Conservation (phyloP, 35 echinoderm and acorn worm genomes). For the Diadema setosum region DNA sequence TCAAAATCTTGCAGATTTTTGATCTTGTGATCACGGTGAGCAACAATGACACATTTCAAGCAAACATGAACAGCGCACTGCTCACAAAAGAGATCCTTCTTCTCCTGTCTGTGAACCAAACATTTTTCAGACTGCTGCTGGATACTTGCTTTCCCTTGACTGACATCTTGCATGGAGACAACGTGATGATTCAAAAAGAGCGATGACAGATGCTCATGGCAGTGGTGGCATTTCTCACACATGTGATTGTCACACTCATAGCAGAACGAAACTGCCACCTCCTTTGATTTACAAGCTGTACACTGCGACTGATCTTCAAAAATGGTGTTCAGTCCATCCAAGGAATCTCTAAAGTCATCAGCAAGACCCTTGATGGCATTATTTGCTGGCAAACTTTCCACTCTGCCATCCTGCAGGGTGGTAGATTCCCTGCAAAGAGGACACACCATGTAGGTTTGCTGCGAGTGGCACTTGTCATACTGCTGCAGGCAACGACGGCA, state of each 20-base stretch:
- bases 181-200: neutral
- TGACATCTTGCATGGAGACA: neutral
- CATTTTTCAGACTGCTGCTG: neutral
- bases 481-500: neutral
- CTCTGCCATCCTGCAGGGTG: neutral
- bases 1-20: neutral
- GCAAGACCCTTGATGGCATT: neutral
- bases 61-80: neutral
- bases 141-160: neutral
- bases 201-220: neutral
- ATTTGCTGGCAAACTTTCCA: neutral
- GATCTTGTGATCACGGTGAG: neutral
- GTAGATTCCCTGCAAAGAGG: neutral
- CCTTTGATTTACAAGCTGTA: neutral
- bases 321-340: neutral
- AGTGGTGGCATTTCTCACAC: neutral
- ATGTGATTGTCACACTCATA: neutral
- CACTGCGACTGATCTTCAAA: neutral
- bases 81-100: neutral
- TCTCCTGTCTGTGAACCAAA: neutral
- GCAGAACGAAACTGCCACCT: neutral
- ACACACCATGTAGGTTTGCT: neutral
- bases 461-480: neutral
- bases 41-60: neutral
- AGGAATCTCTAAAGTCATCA: neutral